Evolutionary conservation across 2,888 invertebrate species (phyloP).

Genomic region (Gerris lacustris): DNA sequence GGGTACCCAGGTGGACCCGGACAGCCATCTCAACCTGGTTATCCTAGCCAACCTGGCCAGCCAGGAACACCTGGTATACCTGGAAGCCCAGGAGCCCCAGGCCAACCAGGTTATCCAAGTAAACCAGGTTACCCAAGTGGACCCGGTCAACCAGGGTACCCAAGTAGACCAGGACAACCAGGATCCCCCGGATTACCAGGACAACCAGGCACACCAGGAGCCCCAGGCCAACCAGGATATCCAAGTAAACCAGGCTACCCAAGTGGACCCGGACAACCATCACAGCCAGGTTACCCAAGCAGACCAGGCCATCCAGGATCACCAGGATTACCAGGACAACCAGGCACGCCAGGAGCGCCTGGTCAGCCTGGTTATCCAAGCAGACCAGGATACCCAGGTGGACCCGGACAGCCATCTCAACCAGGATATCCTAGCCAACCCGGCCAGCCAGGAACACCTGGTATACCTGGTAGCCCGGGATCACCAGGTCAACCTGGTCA

Average conservation of each 20-base stretch:
- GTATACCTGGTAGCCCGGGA: conserved; percentile 35
- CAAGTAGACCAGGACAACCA: conserved; percentile 33
- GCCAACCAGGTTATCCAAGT: conserved; percentile 44
- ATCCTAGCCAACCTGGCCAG: conserved; percentile 30
- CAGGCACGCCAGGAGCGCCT: conserved; percentile 33
- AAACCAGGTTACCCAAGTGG: neutral
- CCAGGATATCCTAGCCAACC: conserved; percentile 22
- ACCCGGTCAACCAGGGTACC: conserved; percentile 31
- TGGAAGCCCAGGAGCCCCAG: conserved; percentile 37
- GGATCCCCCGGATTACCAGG: conserved; percentile 32
- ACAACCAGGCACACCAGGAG: conserved; percentile 32
- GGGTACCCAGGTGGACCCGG: conserved; percentile 33
- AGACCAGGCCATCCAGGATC: conserved; percentile 23
- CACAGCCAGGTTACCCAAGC: conserved; percentile 17
- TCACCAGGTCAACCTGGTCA: conserved; percentile 30
- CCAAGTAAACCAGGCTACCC: conserved; percentile 31
- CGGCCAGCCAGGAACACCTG: conserved; percentile 18
- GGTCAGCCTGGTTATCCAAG: conserved; percentile 20
- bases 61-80: conserved; percentile 36
- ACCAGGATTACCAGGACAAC: conserved; percentile 24
- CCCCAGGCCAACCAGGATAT: conserved; percentile 30
- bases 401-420: conserved; percentile 18
- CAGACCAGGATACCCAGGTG: conserved; percentile 10
- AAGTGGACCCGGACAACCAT: conserved; percentile 27
- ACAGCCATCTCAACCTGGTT: conserved; percentile 36